Percentiles rank a stretch among this genome's conserved stretches.
Conservation (phyloP, 2,113 vertebrate genomes). For the Anthoscopus minutus region DNA sequence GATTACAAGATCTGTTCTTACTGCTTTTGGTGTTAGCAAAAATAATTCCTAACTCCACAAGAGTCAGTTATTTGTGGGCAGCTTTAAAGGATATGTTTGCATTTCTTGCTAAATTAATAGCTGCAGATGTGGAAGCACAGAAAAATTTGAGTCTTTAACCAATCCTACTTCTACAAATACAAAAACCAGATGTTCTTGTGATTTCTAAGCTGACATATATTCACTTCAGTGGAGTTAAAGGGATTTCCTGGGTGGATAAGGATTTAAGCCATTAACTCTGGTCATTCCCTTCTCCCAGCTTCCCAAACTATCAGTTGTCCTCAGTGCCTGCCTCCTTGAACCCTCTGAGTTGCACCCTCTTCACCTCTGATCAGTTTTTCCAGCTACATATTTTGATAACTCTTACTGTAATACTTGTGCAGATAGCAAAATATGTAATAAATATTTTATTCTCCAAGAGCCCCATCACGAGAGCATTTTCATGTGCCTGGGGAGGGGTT, state of each 20-base stretch:
- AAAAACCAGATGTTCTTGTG: slow-evolving; percentile 48
- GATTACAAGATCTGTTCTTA: background rate
- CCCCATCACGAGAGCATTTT: background rate
- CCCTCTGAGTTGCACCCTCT: background rate
- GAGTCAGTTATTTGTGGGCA: background rate
- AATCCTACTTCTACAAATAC: background rate
- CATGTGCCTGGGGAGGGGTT: background rate
- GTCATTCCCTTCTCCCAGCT: background rate
- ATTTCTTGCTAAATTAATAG: slow-evolving; percentile 11
- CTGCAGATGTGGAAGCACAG: background rate
- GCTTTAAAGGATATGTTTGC: background rate
- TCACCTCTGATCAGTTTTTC: background rate
- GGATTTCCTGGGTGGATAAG: slow-evolving; percentile 33
- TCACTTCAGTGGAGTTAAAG: slow-evolving; percentile 9
- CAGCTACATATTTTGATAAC: background rate
- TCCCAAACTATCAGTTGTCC: background rate
- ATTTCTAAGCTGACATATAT: slow-evolving; percentile 29
- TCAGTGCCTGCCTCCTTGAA: background rate
- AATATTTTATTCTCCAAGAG: background rate
- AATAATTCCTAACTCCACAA: background rate
- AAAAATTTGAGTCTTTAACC: background rate
- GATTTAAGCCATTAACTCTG: slow-evolving; percentile 18
- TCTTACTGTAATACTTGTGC: background rate
- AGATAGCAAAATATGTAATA: background rate
- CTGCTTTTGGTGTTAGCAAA: background rate